Evolutionary conservation across 2,888 invertebrate species (phyloP).

Genomic region (Nezara viridula): DNA sequence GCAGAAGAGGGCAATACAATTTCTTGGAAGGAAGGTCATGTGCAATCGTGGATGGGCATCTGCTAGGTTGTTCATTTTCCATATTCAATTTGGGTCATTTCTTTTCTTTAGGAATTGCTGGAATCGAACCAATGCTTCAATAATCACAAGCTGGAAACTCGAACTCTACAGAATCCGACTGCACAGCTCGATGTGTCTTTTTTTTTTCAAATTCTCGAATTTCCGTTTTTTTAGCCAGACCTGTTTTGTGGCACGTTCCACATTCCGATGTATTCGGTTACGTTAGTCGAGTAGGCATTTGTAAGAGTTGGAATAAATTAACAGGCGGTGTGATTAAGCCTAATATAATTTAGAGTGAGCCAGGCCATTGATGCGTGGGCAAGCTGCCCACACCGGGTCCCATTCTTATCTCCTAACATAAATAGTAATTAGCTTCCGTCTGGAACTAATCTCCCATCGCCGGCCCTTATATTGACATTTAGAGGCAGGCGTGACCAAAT

Average conservation of each 20-base stretch:
- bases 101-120: no score
- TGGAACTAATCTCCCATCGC: background rate
- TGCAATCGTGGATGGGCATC: no score
- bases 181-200: background rate
- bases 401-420: background rate
- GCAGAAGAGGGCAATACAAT: no score
- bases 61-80: no score
- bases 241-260: background rate
- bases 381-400: background rate
- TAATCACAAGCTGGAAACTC: no score
- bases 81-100: no score
- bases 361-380: background rate
- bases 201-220: background rate
- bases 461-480: background rate
- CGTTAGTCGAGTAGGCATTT: background rate
- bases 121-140: no score
- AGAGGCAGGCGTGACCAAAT: background rate
- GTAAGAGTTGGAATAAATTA: background rate
- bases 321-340: background rate
- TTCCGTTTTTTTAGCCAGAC: background rate
- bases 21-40: no score
- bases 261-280: background rate
- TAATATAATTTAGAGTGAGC: background rate
- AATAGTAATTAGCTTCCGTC: conserved; percentile 13
- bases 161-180: no score